These are phyloP conservation scores for Morinoia aosen DNA, from an alignment of 2,888 invertebrate genomes.

Conservation along the genomic window DNA sequence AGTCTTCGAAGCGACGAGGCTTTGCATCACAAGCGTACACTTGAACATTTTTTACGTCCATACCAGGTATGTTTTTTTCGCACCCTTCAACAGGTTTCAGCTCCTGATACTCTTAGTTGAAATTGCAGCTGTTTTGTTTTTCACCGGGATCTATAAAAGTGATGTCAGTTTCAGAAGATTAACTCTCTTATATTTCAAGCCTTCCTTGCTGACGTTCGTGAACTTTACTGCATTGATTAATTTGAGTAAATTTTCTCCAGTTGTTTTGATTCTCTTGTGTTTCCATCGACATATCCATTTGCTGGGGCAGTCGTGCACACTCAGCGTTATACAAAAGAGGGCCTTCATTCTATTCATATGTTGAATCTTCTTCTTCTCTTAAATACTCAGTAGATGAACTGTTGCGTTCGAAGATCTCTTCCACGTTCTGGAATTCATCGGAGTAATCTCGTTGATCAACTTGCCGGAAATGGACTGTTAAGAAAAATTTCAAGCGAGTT, in stretches of 20 bases:
- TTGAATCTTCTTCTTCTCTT: neutral
- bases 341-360: neutral
- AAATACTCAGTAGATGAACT: neutral
- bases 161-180: neutral
- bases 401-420: neutral
- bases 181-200: too few relatives aligned
- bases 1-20: neutral
- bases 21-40: neutral
- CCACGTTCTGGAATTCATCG: neutral
- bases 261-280: neutral
- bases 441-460: neutral
- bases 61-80: neutral
- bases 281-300: neutral
- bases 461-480: neutral
- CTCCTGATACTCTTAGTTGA: neutral
- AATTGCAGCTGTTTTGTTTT: neutral
- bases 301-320: neutral
- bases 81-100: neutral
- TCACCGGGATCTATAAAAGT: neutral
- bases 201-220: neutral
- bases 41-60: neutral
- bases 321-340: neutral
- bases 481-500: neutral
- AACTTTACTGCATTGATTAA: neutral
- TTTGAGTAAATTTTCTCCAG: neutral